Percentiles rank a stretch among this genome's conserved stretches.
phyloP scores from a whole-genome alignment of 2,888 invertebrate species.

The Thecophora atra region DNA sequence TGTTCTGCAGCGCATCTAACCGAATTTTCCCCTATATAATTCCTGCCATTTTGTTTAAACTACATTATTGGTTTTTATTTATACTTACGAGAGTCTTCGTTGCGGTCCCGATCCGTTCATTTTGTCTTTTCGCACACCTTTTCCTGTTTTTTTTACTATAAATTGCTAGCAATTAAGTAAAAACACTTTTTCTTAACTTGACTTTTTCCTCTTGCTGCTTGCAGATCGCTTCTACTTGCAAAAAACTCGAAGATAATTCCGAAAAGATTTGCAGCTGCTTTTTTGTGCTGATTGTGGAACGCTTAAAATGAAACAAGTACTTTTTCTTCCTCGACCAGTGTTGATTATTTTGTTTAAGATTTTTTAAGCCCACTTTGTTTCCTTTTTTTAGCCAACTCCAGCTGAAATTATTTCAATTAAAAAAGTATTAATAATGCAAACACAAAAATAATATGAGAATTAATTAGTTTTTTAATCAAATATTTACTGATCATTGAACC shows the following conservation, averaged over 20 bases:
- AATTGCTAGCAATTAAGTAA: neutral
- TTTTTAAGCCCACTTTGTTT: too few relatives aligned
- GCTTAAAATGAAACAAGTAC: too few relatives aligned
- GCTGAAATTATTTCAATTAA: too few relatives aligned
- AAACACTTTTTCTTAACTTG: slow-evolving; percentile 5
- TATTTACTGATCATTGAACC: too few relatives aligned
- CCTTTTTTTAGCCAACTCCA: too few relatives aligned
- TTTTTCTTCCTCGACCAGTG: neutral
- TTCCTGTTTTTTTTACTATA: neutral
- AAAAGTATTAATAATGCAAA: too few relatives aligned
- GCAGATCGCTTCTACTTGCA: slow-evolving; percentile 14
- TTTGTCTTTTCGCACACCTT: slow-evolving; percentile 38
- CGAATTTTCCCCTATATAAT: neutral
- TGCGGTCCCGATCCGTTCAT: slow-evolving; percentile 66
- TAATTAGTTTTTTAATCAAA: too few relatives aligned
- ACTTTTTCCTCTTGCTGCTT: neutral
- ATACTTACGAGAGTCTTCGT: slow-evolving; percentile 67
- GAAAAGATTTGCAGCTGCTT: slow-evolving; percentile 19
- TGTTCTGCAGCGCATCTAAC: slow-evolving; percentile 6
- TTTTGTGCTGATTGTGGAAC: too few relatives aligned
- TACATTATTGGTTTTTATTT: slow-evolving; percentile 40
- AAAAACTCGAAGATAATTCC: slow-evolving; percentile 16
- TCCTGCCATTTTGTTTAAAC: neutral
- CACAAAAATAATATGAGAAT: too few relatives aligned
- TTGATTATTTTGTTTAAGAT: too few relatives aligned